Evolutionary conservation across 2,888 invertebrate species (phyloP), one percentile per base, ranked within the genome.

Genomic region (Mesochorus sp.): DNA sequence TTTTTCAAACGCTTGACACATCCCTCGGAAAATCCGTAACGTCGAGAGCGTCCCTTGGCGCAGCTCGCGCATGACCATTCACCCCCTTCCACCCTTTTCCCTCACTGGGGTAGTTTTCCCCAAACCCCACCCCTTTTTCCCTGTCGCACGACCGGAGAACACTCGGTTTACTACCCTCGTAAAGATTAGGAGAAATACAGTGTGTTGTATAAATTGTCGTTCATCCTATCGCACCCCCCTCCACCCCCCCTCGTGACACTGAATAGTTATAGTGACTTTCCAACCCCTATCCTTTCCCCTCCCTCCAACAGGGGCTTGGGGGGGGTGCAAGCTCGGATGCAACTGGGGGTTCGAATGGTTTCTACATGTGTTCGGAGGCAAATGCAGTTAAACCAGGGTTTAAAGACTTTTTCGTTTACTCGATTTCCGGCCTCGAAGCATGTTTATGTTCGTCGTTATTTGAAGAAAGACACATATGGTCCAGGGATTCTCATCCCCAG

Each of bases 171-270:
- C 78, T 74, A 47, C 74, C 74, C 70, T 78, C 78, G 74, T 78
- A 78, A 78, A 78, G 78, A 78, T 78, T 78, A 78, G 70, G 78
- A 59, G 78, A 74, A 78, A 78, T 70, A 66, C 78, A 66, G 78
- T 70, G 78, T 74, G 74, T 74, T 78, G 74, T 70, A 78, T 78
- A 78, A 78, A 74, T 78, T 78, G 78, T 78, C 78, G 74, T 78
- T 74, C 64, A 44, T 64, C 68, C 64, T 74, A 78, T 78, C 74
- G 53, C 37, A 28, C 59, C 42, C n/a, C n/a, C n/a, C n/a, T n/a
- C n/a, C n/a, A n/a, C n/a, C n/a, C n/a, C n/a, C n/a, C n/a, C n/a
- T n/a, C n/a, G n/a, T n/a, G n/a, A n/a, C 34, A 51, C 57, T 24
- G 68, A 34, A 47, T 55, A 61, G 67, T 78, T 74, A 39, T 42